Evolutionary conservation across 2,888 invertebrate genomes (phyloP), one percentile per base, ranked within the genome.

Genomic region (Pterostichus niger): DNA sequence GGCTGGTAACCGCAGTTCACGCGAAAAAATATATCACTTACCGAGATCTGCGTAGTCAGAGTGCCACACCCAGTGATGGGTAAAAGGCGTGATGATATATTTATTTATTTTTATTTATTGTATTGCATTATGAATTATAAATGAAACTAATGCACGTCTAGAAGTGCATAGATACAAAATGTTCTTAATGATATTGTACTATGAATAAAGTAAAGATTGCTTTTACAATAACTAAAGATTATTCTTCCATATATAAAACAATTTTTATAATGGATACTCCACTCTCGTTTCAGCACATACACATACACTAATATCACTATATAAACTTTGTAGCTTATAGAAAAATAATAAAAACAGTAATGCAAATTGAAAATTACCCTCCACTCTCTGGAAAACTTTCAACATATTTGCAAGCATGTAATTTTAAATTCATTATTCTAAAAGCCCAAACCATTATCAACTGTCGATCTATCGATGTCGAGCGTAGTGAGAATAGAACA

Each of bases 351-450:
- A 13, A 64, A 64, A 64, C 31, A 31, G 64, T 13, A 64, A 31
- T 59, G 31, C 31, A 31, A 59, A 59, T 59, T 59, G 64, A 64
- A 64, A 64, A 64, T 64, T 64, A 64, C 33, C 64, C 64, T 11
- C n/a, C 9, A 24, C 59, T 59, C 31, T 35, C 6, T 5, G 6
- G 35, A 64, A 35, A 35, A 13, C 35, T 64, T 59, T 5, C 44
- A 40, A 40, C 2, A 75, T 75, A n/a, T 13, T 75, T 75, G 17
- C 52, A 9, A 52, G n/a, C 35, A 61, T 44, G 61, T 13, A 71
- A 81, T 56, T 71, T 52, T 35, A 71, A 56, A 81, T 81, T 81
- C 71, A 81, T 81, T 81, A 54, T 56, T 71, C 3, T 73, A 73
- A 73, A 54, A 81, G 81, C 73, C 15, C 35, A 54, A 71, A 46